Evolutionary conservation across 2,888 invertebrate species (phyloP).

Genomic region (Drosophila cognata): DNA sequence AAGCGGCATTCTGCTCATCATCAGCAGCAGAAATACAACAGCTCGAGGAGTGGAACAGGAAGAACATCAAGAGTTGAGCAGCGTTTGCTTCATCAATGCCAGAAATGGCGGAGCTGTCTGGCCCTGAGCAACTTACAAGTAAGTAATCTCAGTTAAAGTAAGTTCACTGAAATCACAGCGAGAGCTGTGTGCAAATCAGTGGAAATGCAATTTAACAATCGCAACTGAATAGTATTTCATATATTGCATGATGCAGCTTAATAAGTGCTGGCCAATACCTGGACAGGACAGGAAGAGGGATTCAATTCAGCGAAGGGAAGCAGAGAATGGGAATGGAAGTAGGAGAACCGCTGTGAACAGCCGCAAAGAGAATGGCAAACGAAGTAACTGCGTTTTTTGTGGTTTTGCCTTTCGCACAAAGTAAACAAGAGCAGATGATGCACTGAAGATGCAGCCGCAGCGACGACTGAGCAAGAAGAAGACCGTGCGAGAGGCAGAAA

Average conservation of each 20-base stretch:
- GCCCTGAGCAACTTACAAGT: constrained; percentile 36
- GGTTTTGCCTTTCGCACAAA: constrained; percentile 59
- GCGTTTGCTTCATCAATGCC: constrained; percentile 69
- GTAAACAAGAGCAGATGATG: constrained; percentile 60
- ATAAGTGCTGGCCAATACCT: constrained; percentile 55
- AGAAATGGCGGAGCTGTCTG: constrained; percentile 28
- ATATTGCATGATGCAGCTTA: constrained; percentile 51
- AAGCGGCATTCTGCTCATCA: constrained; percentile 38
- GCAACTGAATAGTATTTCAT: constrained; percentile 41
- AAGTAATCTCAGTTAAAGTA: constrained; percentile 42
- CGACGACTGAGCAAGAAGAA: neutral
- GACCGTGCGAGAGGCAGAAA: neutral
- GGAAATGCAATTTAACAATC: constrained; percentile 62
- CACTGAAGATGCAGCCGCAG: constrained; percentile 51
- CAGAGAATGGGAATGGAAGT: neutral
- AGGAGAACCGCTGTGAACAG: constrained; percentile 11
- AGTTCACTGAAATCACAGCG: constrained; percentile 51
- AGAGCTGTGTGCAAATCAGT: constrained; percentile 40
- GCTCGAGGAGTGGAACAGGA: constrained; percentile 27
- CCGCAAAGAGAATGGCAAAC: constrained; percentile 64
- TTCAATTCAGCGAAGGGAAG: neutral
- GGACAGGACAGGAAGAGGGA: constrained; percentile 4
- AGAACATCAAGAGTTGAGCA: constrained; percentile 47
- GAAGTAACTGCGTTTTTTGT: constrained; percentile 50
- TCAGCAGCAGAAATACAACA: constrained; percentile 19